Evolutionary conservation across 2,888 invertebrate genomes (phyloP).

Genomic region (Tridacna gigas): DNA sequence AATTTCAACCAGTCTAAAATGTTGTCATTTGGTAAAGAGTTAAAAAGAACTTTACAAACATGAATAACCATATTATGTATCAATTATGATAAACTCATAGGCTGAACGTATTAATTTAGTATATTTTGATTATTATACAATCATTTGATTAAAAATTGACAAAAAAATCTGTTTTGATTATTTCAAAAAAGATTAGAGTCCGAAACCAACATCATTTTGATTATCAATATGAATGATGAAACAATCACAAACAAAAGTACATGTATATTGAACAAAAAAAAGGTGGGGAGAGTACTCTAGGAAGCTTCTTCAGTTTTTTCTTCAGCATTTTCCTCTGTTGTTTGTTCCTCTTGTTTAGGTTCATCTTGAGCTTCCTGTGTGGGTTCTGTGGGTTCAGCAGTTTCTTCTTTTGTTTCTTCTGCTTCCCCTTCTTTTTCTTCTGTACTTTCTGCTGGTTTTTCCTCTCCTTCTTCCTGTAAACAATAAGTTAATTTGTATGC

Average conservation of each 20-base stretch:
- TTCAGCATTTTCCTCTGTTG: conserved; percentile 38
- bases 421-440: conserved; percentile 33
- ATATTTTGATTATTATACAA: too few species aligned
- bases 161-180: too few species aligned
- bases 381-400: conserved; percentile 28
- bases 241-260: not conserved
- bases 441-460: conserved; percentile 29
- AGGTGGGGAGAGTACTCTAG: conserved; percentile 21
- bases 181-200: too few species aligned
- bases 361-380: conserved; percentile 33
- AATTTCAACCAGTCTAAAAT: too few species aligned
- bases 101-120: too few species aligned
- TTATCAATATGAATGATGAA: not conserved
- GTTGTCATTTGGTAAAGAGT: too few species aligned
- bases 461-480: conserved; percentile 29
- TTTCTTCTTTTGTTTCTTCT: conserved; percentile 35
- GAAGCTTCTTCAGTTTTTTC: conserved; percentile 37
- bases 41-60: too few species aligned
- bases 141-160: too few species aligned
- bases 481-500: not conserved
- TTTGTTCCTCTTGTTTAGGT: conserved; percentile 32
- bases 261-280: not conserved
- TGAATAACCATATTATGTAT: too few species aligned
- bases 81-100: too few species aligned
- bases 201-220: too few species aligned